Conservation (phyloP, 2,888 invertebrate species). For the Ichneumoninae sp. region DNA sequence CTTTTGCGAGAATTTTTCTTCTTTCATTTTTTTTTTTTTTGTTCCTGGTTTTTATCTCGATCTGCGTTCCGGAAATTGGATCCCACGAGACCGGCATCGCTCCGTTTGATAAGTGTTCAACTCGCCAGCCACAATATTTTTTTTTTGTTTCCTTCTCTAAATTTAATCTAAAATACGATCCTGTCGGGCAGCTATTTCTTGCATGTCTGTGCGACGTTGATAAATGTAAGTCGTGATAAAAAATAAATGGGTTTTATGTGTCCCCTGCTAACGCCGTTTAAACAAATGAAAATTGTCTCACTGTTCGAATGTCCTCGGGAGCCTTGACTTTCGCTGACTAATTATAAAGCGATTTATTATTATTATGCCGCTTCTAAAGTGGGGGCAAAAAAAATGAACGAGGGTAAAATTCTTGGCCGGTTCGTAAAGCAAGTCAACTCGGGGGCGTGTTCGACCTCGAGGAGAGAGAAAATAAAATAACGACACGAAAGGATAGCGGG, state of each 20-base stretch:
- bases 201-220: neutral
- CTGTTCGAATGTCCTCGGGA: neutral
- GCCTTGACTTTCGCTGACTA: conserved; percentile 6
- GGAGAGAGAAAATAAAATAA: conserved; percentile 31
- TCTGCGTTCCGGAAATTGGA: conserved; percentile 53
- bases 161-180: conserved; percentile 15
- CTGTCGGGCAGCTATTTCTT: neutral
- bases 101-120: neutral
- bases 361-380: conserved; percentile 9
- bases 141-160: neutral
- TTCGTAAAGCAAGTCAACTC: neutral
- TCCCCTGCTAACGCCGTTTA: neutral
- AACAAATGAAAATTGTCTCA: neutral
- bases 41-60: conserved; percentile 30
- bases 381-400: neutral
- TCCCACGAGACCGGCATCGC: conserved; percentile 41
- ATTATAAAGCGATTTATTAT: conserved; percentile 39
- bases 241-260: neutral
- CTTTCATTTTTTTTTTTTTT: conserved; percentile 3
- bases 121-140: neutral
- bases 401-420: conserved; percentile 5
- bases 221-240: neutral
- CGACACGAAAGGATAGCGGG: conserved; percentile 21
- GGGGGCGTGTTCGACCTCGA: conserved; percentile 1
- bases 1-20: conserved; percentile 34